Conservation (phyloP, 2,888 invertebrate species). For the Tridacna gigas region DNA sequence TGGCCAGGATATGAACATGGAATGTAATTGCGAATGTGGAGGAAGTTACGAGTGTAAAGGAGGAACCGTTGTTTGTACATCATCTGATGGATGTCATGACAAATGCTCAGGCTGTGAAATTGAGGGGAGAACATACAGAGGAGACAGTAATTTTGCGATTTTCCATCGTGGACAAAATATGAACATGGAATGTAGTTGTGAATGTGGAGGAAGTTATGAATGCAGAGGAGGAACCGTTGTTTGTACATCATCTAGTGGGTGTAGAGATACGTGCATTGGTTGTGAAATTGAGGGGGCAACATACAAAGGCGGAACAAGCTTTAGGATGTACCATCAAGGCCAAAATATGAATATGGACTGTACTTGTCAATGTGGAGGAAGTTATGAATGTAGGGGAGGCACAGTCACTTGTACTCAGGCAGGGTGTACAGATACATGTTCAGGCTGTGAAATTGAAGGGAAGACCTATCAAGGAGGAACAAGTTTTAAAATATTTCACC, state of each 20-base stretch:
- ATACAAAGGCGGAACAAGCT: slow-evolving; percentile 50
- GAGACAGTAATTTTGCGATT: slow-evolving; percentile 59
- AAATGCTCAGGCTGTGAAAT: slow-evolving; percentile 49
- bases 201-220: slow-evolving; percentile 57
- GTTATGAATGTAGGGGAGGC: slow-evolving; percentile 55
- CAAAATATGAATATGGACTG: slow-evolving; percentile 59
- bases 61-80: slow-evolving; percentile 39
- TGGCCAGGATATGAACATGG: slow-evolving; percentile 53
- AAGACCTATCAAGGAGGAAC: slow-evolving; percentile 38
- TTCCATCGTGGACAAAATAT: slow-evolving; percentile 24
- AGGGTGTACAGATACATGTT: slow-evolving; percentile 46
- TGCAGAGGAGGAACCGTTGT: slow-evolving; percentile 38
- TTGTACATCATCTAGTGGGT: slow-evolving; percentile 43
- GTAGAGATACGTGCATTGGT: slow-evolving; percentile 54
- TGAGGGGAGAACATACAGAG: slow-evolving; percentile 47
- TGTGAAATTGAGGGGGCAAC: slow-evolving; percentile 52
- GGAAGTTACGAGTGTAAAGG: slow-evolving; percentile 52
- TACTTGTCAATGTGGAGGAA: slow-evolving; percentile 63
- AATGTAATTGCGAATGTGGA: slow-evolving; percentile 62
- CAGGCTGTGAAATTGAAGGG: slow-evolving; percentile 45
- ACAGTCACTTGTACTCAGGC: slow-evolving; percentile 42
- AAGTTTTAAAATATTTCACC: slow-evolving; percentile 36
- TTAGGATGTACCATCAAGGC: slow-evolving; percentile 47
- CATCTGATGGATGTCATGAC: slow-evolving; percentile 45
- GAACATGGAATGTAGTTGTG: slow-evolving; percentile 59